Evolutionary conservation across 2,797 vertebrate species (phyloP), one percentile per base, ranked within the genome.

Genomic region (Linurgus olivaceus): DNA sequence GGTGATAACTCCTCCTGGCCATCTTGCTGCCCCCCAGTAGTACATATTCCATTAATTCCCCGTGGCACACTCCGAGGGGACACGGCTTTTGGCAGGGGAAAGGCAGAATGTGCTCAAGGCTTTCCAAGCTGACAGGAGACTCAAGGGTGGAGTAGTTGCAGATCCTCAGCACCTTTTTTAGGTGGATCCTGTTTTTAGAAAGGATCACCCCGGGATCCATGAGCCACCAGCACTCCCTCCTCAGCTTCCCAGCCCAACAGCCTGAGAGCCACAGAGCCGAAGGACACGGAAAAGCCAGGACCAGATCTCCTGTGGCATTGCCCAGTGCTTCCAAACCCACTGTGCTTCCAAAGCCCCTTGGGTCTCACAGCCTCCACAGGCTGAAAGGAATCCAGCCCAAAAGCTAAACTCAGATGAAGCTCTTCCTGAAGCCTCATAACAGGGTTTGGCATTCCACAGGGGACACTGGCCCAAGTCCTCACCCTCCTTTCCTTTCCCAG

Each of bases 61-160:
- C 0, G 0, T 5, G 38, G 26, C 5, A 26, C 3, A 0, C 19
- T 58, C 24, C 1, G 0, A 33, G 54, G 10, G 11, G 6, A 54
- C 26, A 5, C 0, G 0, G 48, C n/a, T 52, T 67, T 26, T 2
- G 1, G 58, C 71, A 66, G 26, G 37, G 24, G 7, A 37, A 65
- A 33, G 51, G 40, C 51, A 63, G 17, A 2, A 44, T 0, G 9
- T 9, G 10, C 51, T 58, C 35, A 44, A 66, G 44, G 50, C 16
- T 74, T 83, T 81, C 62, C 57, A 47, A 62, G 50, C 1, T 2
- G 31, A 23, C 14, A 23, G 23, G 26, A 67, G 37, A 40, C 48
- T 45, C 1, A 0, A 54, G 44, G 35, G 9, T 5, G 47, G 25
- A 86, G 14, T 45, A 52, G 62, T 11, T 28, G 21, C 29, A 6